Conservation (phyloP, 1,140 invertebrate species). For the Ceratina australensis region DNA sequence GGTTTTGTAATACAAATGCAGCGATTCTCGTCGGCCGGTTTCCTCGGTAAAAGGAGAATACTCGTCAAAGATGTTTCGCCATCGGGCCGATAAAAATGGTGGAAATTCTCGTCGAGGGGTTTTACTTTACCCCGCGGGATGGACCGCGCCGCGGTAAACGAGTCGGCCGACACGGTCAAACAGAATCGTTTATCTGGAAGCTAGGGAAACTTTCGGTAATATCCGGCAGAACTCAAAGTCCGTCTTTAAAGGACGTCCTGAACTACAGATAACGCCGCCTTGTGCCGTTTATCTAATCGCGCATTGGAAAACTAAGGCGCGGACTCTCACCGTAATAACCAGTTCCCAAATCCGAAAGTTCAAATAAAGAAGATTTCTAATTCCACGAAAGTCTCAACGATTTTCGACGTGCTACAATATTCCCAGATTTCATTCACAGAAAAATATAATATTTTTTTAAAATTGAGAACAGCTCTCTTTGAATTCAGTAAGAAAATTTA, state of each 20-base stretch:
- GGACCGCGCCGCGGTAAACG: constrained; percentile 50
- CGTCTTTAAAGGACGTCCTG: background rate
- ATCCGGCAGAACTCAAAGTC: background rate
- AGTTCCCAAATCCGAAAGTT: background rate
- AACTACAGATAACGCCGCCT: background rate
- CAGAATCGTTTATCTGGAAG: constrained; percentile 12
- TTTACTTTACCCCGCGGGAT: constrained; percentile 48
- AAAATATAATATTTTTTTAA: no score
- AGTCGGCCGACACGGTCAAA: constrained; percentile 34
- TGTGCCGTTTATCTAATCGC: constrained; percentile 4
- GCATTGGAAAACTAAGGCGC: background rate
- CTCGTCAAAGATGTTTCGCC: constrained; percentile 9
- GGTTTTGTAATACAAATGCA: background rate
- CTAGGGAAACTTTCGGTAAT: constrained; percentile 14
- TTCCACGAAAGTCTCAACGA: background rate
- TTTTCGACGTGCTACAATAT: no score
- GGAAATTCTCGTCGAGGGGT: constrained; percentile 15
- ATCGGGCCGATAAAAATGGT: constrained; percentile 49
- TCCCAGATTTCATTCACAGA: no score
- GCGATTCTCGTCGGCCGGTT: background rate
- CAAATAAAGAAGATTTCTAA: background rate
- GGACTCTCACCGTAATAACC: background rate
- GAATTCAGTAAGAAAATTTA: no score
- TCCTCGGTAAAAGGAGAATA: background rate
- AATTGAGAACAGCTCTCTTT: no score